Base-by-base conservation (phyloP, 2,113 vertebrate species). In the Desmodus rotundus region DNA sequence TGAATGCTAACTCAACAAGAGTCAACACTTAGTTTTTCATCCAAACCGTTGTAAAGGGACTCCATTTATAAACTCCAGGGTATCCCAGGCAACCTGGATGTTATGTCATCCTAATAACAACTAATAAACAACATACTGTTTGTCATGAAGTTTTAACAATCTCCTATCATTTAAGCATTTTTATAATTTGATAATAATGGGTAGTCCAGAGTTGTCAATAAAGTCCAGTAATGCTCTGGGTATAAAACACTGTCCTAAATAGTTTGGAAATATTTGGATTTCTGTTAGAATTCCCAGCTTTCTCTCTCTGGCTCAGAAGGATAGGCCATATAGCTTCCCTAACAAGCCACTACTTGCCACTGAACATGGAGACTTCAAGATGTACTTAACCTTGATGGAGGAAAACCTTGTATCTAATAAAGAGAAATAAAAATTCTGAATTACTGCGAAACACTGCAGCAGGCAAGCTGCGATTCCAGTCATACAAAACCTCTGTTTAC, bases 401-500 rank as follows among this genome's bases (percentile, higher is more conserved):
- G 92, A 96, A 96, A 96, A 96, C 58, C 67, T 88, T 87, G 96
- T 96, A 80, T 97, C 96, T 97, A 97, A 97, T 97, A 97, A 97
- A 95, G 68, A 80, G 81, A 77, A 96, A 90, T 97, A 96, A 95
- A 96, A 63, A 38, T 93, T 74, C 96, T n/a, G 63, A 97, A 97
- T 98, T 98, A 98, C 97, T 96, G 97, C 98, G 97, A 97, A 87
- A 95, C 86, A 96, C 96, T 91, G 31, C 82, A 94, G 98, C 95
- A 95, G 91, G 95, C 93, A 83, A 97, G 95, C 95, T 98, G 92
- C 73, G 93, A 97, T 98, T 97, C 96, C 96, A 98, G 97, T 94
- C 97, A 97, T 96, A 94, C 31, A 85, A 97, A 93, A 93, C 95
- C 97, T 98, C 97, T 98, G 97, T 96, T 98, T 97, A 91, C 97